These are phyloP conservation scores for Eolophus roseicapilla DNA, from an alignment of 2,113 vertebrate species.

Conservation along the genomic window DNA sequence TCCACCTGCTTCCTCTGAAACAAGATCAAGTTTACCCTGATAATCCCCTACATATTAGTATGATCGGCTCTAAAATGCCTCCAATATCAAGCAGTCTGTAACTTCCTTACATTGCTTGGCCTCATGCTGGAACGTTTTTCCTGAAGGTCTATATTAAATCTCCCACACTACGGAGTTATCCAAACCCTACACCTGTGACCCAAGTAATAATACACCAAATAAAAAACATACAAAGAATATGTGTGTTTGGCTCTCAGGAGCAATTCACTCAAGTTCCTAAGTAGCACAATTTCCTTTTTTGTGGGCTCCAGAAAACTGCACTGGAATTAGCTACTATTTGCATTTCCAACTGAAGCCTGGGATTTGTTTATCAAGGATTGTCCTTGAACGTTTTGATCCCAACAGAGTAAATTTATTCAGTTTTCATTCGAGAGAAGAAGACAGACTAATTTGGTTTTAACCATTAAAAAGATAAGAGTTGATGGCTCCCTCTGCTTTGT, in stretches of 20 bases:
- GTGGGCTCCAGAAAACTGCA: not conserved
- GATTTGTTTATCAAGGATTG: not conserved
- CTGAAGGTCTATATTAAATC: not conserved
- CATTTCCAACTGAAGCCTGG: not conserved
- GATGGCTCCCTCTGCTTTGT: not conserved
- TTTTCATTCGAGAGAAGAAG: not conserved
- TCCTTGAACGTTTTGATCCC: not conserved
- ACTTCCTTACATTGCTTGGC: not conserved
- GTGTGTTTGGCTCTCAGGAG: not conserved
- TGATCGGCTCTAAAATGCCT: not conserved
- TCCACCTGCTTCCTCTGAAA: not conserved
- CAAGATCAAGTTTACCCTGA: not conserved
- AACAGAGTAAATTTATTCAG: not conserved
- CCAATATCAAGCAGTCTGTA: not conserved
- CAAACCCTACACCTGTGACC: not conserved
- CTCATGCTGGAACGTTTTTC: not conserved
- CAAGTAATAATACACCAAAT: not conserved
- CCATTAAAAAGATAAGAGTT: not conserved
- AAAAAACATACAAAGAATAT: not conserved
- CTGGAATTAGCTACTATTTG: not conserved
- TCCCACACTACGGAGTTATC: not conserved
- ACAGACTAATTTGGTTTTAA: not conserved
- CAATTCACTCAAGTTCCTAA: not conserved
- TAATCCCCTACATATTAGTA: not conserved
- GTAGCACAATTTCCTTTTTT: not conserved